Evolutionary conservation across 2,888 invertebrate species (phyloP), one percentile per base, ranked within the genome.

Genomic region (Onchidella celtica): DNA sequence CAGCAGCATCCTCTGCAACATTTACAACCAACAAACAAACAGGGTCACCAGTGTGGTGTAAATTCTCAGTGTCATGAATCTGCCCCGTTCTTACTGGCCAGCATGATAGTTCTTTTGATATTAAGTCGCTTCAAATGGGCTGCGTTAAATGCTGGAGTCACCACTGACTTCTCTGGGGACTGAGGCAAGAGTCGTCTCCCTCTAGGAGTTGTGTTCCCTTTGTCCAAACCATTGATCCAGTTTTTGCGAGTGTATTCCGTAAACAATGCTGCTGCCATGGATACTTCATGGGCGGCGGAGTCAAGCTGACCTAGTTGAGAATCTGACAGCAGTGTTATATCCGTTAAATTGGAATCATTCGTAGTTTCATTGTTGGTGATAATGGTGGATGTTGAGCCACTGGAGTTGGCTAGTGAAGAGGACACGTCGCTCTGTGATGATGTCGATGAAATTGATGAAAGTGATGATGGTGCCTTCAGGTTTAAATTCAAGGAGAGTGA

Each of bases 321-420:
- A 9, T 89, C 88, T 0, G 90, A 89, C 68, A 91, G 84, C 11
- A 87, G 79, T 1, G 87, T 86, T 29, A 82, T 57, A 40, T 87
- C 87, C 0, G 86, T 78, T 1, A 66, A 65, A 9, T 86, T 87
- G 2, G 66, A 81, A 0, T 76, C 59, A 6, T 73, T 57, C 27
- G 65, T 27, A 11, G 68, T 40, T 21, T 77, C 40, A 63, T 74
- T 74, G 65, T 59, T 72, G 34, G 29, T 29, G 17, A 55, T 24
- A n/a, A n/a, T 4, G 29, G 34, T 72, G 24, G n/a, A 79, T 55
- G 34, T 29, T 27, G n/a, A 63, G 34, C 27, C 72, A 21, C 47
- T 79, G 69, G 57, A 40, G 63, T 61, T 9, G n/a, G 24, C 29
- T 3, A 38, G 24, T 11, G 34, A 59, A 34, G 55, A 21, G 14